Conservation (phyloP, 2,113 vertebrate species). For the Halichoerus grypus region DNA sequence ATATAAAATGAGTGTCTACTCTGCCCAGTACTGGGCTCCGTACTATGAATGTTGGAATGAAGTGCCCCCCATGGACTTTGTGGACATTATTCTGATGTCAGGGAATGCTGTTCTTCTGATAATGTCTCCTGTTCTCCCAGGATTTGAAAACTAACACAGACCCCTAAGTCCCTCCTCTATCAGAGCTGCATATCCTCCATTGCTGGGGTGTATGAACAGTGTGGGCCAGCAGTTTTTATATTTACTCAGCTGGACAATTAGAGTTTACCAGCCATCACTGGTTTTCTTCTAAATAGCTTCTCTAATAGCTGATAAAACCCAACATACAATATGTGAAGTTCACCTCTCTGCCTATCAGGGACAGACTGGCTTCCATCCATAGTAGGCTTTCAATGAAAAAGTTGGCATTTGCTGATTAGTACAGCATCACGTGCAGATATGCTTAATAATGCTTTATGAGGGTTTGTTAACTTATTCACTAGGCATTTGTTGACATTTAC, state of each 20-base stretch:
- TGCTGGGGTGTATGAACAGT: neutral
- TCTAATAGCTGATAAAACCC: slow-evolving; percentile 7
- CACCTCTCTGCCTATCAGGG: neutral
- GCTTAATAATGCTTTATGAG: neutral
- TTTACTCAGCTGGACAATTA: neutral
- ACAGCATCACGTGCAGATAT: neutral
- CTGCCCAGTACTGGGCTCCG: neutral
- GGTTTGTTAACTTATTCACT: neutral
- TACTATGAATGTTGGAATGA: neutral
- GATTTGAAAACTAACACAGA: neutral
- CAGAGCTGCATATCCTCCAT: neutral
- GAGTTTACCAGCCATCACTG: neutral
- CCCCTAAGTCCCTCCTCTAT: neutral
- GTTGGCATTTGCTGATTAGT: neutral
- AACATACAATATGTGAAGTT: neutral
- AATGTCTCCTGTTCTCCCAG: neutral
- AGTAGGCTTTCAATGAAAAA: neutral
- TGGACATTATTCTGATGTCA: neutral
- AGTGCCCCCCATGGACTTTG: neutral
- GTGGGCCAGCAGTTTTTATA: neutral
- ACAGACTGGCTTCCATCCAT: neutral
- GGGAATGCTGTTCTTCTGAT: neutral
- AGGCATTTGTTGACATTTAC: slow-evolving; percentile 15
- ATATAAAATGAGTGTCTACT: neutral
- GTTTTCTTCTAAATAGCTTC: slow-evolving; percentile 35